Evolutionary conservation across 2,888 invertebrate genomes (phyloP).

Genomic region (Rhimphoctona megacephalus): DNA sequence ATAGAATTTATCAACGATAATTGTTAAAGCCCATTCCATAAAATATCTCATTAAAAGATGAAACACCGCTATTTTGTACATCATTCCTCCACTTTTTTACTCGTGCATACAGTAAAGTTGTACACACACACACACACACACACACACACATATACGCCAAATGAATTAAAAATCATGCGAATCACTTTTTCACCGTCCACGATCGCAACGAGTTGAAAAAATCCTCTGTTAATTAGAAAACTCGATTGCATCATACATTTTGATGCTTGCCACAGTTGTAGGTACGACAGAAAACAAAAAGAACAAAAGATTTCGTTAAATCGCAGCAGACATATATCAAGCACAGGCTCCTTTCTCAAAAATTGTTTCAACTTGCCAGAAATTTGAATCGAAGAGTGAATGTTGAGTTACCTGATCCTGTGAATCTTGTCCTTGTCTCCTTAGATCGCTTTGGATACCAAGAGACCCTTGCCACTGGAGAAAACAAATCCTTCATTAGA

Average conservation of each 20-base stretch:
- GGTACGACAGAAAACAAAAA: not conserved
- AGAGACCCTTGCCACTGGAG: constrained; percentile 69
- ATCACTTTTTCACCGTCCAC: constrained; percentile 62
- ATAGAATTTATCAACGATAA: not conserved
- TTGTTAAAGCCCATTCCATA: not conserved
- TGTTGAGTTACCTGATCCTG: constrained; percentile 54
- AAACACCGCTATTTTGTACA: constrained; percentile 41
- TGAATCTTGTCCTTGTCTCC: constrained; percentile 62
- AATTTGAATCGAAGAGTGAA: constrained; percentile 8
- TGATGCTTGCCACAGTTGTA: constrained; percentile 15
- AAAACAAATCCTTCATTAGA: constrained; percentile 66
- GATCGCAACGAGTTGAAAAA: constrained; percentile 46
- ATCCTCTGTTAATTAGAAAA: constrained; percentile 17
- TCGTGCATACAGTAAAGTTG: constrained; percentile 44
- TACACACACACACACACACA: not conserved
- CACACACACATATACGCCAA: not conserved
- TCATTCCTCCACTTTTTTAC: constrained; percentile 50
- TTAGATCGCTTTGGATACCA: constrained; percentile 67
- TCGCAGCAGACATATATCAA: constrained; percentile 27
- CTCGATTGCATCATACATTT: constrained; percentile 18
- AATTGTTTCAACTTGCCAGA: constrained; percentile 2
- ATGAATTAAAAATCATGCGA: constrained; percentile 35
- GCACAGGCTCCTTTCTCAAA: not conserved
- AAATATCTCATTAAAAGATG: constrained; percentile 5
- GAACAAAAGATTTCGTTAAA: constrained; percentile 4